Conservation (phyloP, 1,140 invertebrate genomes). For the Drosophila azteca region DNA sequence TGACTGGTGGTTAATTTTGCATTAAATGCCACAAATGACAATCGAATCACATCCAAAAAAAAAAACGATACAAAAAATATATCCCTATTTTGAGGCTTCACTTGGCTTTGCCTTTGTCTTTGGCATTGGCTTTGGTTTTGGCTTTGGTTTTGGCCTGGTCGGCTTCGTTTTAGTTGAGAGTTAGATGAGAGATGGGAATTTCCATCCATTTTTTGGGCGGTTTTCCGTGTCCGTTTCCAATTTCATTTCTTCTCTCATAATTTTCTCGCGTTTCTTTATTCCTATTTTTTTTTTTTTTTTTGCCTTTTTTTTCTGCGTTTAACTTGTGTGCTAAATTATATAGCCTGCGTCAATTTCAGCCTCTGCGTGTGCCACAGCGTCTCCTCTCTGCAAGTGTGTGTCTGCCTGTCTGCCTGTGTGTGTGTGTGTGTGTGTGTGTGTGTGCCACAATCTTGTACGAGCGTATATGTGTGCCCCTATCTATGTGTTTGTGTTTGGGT, state of each 20-base stretch:
- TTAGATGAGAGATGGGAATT: too few species aligned
- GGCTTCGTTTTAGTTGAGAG: too few species aligned
- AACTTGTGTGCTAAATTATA: constrained; percentile 79
- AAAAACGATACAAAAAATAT: too few species aligned
- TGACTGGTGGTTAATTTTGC: constrained; percentile 11
- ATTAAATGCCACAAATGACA: background rate
- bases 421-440: constrained; percentile 29
- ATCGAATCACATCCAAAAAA: too few species aligned
- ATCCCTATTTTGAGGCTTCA: too few species aligned
- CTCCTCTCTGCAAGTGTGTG: constrained; percentile 3
- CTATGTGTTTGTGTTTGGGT: constrained; percentile 33
- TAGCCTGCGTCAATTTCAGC: constrained; percentile 62
- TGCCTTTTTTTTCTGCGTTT: constrained; percentile 48
- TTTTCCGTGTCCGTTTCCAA: too few species aligned
- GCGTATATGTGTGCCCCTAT: constrained; percentile 20
- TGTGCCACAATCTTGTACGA: constrained; percentile 16
- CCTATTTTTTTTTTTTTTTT: constrained; percentile 36
- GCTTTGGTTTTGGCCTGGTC: too few species aligned
- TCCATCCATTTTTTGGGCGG: too few species aligned
- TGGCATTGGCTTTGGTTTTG: too few species aligned
- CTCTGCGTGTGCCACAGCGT: constrained; percentile 44
- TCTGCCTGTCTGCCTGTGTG: background rate
- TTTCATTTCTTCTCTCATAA: constrained; percentile 25
- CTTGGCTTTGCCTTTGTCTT: too few species aligned
- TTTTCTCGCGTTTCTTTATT: too few species aligned